A percentile compares a stretch with the other conserved stretches of the same genome.
These are phyloP conservation scores for Athalia cordata DNA, from an alignment of 2,888 invertebrate genomes.

Conservation along the genomic window DNA sequence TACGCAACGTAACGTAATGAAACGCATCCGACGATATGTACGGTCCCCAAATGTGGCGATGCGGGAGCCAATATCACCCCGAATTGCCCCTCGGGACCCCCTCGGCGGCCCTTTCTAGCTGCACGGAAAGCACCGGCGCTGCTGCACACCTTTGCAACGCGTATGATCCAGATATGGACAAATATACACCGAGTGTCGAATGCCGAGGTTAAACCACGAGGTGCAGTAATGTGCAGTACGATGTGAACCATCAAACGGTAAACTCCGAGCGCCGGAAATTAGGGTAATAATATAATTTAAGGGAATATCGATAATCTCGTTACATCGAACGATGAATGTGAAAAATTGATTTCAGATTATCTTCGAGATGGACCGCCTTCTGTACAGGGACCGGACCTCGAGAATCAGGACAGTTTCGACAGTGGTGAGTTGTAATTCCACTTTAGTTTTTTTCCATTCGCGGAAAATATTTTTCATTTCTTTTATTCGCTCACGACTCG, in stretches of 20 bases:
- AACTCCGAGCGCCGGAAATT: background rate
- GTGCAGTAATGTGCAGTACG: no score
- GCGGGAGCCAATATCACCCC: constrained; percentile 55
- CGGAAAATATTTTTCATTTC: no score
- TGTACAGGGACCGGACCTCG: constrained; percentile 61
- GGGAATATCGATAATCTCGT: no score
- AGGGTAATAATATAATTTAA: no score
- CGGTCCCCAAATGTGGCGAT: constrained; percentile 44
- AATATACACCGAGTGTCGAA: background rate
- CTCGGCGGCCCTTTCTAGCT: background rate
- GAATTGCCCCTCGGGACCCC: constrained; percentile 43
- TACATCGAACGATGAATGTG: background rate
- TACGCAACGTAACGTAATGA: background rate
- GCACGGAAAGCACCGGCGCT: constrained; percentile 29
- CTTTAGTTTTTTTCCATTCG: background rate
- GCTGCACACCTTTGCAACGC: constrained; percentile 35
- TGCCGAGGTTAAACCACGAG: background rate
- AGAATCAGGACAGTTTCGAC: constrained; percentile 68
- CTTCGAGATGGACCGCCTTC: constrained; percentile 57
- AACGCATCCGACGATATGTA: constrained; percentile 24
- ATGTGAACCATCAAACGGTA: background rate
- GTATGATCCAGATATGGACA: background rate
- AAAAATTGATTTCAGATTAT: constrained; percentile 59
- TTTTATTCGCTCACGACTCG: no score
- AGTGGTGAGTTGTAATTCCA: constrained; percentile 62